Percentiles rank a stretch among this genome's conserved stretches.
phyloP scores from a whole-genome alignment of 2,888 invertebrate species.

The Aphidoletes aphidimyza region DNA sequence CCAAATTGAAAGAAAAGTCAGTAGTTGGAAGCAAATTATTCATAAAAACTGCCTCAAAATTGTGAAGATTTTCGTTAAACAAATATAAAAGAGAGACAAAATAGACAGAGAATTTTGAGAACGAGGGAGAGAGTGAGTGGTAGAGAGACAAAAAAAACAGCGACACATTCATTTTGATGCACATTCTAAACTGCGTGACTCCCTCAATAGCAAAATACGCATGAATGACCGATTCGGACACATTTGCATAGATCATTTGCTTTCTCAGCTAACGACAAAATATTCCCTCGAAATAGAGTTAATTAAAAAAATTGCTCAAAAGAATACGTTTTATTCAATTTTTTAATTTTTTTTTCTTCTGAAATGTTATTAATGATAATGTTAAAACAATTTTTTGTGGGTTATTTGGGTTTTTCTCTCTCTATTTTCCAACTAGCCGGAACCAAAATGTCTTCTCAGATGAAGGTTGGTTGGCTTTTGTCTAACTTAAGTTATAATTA shows the following conservation, averaged over 20 bases:
- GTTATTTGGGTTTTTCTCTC: neutral
- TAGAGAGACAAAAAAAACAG: neutral
- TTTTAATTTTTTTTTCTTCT: no score
- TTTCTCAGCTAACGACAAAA: neutral
- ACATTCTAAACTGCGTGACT: neutral
- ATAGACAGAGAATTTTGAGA: no score
- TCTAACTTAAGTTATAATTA: neutral
- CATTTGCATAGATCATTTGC: slow-evolving; percentile 16
- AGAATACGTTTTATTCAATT: neutral
- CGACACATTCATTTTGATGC: neutral
- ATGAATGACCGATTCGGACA: neutral
- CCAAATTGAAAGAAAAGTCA: slow-evolving; percentile 40
- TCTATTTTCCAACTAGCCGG: neutral
- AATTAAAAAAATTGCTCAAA: neutral
- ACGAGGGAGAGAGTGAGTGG: neutral
- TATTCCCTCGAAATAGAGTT: neutral
- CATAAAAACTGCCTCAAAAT: neutral
- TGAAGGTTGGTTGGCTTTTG: neutral
- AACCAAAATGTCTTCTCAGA: neutral
- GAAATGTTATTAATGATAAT: neutral
- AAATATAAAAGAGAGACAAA: neutral
- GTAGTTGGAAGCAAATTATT: slow-evolving; percentile 21
- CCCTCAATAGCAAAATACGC: neutral
- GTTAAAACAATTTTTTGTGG: neutral
- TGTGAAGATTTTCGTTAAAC: slow-evolving; percentile 4